Percentiles rank a stretch among this genome's conserved stretches.
phyloP scores from a whole-genome alignment of 2,888 invertebrate genomes.

The Tenthredo distinguenda region DNA sequence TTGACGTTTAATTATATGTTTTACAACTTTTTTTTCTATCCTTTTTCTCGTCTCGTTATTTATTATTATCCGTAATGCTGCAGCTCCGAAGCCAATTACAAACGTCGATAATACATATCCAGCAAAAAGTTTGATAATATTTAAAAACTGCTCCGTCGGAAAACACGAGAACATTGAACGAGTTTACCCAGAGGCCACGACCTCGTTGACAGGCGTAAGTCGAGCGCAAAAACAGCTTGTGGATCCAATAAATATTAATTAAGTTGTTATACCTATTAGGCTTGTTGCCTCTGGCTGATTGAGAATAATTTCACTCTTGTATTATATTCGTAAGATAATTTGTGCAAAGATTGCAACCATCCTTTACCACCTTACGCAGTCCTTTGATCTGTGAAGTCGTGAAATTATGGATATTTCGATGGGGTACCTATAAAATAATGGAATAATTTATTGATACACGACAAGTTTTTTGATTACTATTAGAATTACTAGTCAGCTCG shows the following conservation, averaged over 20 bases:
- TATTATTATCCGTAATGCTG: not conserved
- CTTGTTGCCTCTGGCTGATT: not conserved
- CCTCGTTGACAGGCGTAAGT: not conserved
- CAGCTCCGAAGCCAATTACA: not conserved
- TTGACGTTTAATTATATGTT: not conserved
- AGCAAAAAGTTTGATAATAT: not conserved
- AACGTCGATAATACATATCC: not conserved
- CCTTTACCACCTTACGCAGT: not conserved
- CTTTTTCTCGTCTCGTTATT: not conserved
- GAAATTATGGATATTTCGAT: not conserved
- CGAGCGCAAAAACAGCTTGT: not conserved
- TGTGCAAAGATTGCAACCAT: not conserved
- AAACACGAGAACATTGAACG: not conserved
- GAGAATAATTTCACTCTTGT: not conserved
- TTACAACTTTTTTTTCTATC: not conserved
- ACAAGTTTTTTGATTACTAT: not conserved
- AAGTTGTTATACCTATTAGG: not conserved
- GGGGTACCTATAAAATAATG: not conserved
- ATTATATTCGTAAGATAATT: not conserved
- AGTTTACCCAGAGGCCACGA: not conserved
- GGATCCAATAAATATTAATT: constrained; percentile 4
- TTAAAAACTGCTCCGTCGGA: not conserved
- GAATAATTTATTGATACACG: not conserved
- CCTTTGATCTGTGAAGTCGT: not conserved
- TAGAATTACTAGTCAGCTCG: no score